Base-by-base conservation (phyloP, 2,888 invertebrate species). In the Heliconius ethilla region DNA sequence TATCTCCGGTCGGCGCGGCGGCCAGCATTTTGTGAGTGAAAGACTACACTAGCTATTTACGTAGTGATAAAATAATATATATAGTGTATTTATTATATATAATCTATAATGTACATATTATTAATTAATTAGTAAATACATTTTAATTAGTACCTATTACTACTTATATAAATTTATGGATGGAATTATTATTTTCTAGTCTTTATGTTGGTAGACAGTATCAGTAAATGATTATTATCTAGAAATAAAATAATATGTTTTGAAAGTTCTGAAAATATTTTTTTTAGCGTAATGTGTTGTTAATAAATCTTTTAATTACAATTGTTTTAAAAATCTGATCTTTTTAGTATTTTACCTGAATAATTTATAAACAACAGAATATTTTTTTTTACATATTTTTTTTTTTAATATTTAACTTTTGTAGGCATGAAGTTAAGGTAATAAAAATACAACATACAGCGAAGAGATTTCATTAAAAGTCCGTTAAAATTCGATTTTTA, bases 161-260 rank as follows among this genome's bases (percentile, higher is more conserved):
- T 66, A 75, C 63, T 13, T 63, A 74, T 79, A 79, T 37, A 79
- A 75, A 65, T 74, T 80, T 76, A 79, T 78, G 66, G 66, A 74
- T 73, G 75, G 78, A 73, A 79, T 80, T 77, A 79, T 78, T 75
- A 76, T 76, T 81, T 81, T 82, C 82, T 82, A 82, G 82, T 82
- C 82, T 79, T 79, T 81, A 75, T 79, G 77, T 80, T 79, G 78
- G 79, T 75, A 75, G 65, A 67, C 73, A 40, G 29, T 29, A 29
- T 75, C 70, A 18, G 29, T 66, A 66, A 65, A n/a, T 59, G 13
- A 59, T 22, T 75, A 70, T 29, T 15, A 33, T 33, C 7, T 63
- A 78, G 70, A n/a, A 59, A 13, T 70, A 22, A 55, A 62, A 63
- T 25, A 69, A 29, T 10, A 40, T 25, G 7, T 37, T 67, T 67